Base-by-base conservation (phyloP, 2,888 invertebrate genomes). In the Fragum fragum region DNA sequence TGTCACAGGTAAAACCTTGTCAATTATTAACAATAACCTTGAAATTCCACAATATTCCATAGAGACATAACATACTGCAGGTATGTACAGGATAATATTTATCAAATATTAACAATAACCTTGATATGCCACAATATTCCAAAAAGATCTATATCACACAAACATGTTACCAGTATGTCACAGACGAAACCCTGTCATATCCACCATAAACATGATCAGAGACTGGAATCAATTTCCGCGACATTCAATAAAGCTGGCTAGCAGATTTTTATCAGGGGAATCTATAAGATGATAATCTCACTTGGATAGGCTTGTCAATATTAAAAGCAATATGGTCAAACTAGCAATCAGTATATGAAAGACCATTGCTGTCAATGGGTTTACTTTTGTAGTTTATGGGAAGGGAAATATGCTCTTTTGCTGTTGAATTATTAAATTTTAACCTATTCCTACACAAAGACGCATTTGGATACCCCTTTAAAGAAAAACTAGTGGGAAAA, bases 211-310 rank as follows among this genome's bases (percentile, higher is more conserved):
- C n/a, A n/a, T 47, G 47, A 47, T 47, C 47, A 47, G 47, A 47
- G 47, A 18, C 5, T n/a, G 47, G n/a, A 47, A 47, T 47, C 47
- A 47, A 47, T 47, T 47, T 47, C 47, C 47, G 47, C 5, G 47
- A 5, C 47, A 47, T 47, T 47, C 47, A 47, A 47, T 47, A 47
- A 18, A 3, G 14, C 16, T 14, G 47, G 47, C 47, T 14, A 47
- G 47, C 47, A 47, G 47, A 47, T 47, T 47, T 47, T 47, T 47
- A 47, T n/a, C 47, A 14, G 47, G 47, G 47, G 3, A 47, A 47
- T 14, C 47, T n/a, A 47, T 47, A 47, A 47, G 47, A 47, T 47
- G 47, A 47, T 47, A 47, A 47, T 47, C 47, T 47, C 47, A 47
- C 47, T 47, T 9, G 47, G 47, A 47, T 47, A 47, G 14, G 18